Evolutionary conservation across 2,888 invertebrate species (phyloP).

Genomic region (Meta bourneti): DNA sequence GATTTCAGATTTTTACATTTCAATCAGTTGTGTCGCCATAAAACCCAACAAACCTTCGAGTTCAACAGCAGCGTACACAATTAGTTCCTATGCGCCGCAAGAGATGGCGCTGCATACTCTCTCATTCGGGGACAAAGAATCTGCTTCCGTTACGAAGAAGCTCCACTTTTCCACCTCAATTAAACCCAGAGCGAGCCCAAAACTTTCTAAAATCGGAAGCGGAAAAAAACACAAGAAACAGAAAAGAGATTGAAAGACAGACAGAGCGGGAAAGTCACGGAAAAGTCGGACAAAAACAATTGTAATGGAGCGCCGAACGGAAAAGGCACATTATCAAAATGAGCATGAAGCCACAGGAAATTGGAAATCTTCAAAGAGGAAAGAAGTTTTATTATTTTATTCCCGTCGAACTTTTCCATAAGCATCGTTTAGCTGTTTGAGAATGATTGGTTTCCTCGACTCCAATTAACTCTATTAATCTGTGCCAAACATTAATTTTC

Average conservation of each 20-base stretch:
- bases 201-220: background rate
- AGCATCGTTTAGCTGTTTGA: background rate
- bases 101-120: background rate
- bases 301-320: background rate
- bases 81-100: background rate
- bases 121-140: background rate
- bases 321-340: constrained; percentile 6
- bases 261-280: background rate
- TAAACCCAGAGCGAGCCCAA: background rate
- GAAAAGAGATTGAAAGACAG: background rate
- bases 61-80: too few species aligned
- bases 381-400: background rate
- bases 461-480: background rate
- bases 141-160: background rate
- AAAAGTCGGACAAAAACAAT: background rate
- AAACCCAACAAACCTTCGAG: too few species aligned
- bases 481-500: background rate
- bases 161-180: background rate
- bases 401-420: background rate
- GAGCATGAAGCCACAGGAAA: background rate
- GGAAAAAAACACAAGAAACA: background rate
- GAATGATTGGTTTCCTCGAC: background rate
- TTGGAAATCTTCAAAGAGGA: constrained; percentile 5
- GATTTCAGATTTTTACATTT: too few species aligned
- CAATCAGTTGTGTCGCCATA: too few species aligned